Percentiles rank a stretch among this genome's conserved stretches.
phyloP scores from a whole-genome alignment of 2,888 invertebrate genomes.

The Mesochorus sp. region DNA sequence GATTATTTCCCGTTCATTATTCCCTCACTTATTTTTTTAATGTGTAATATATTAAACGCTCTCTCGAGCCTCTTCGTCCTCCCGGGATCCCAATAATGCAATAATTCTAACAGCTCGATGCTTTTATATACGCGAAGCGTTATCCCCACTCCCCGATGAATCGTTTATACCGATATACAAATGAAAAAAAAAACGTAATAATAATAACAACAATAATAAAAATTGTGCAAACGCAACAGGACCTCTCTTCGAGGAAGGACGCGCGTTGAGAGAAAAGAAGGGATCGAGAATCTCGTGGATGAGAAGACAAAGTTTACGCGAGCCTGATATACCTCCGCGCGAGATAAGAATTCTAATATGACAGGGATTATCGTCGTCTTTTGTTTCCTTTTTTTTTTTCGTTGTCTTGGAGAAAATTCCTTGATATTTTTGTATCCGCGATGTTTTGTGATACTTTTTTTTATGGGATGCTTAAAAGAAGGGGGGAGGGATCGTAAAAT shows the following conservation, averaged over 20 bases:
- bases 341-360: constrained; percentile 21
- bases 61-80: constrained; percentile 2
- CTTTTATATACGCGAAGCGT: constrained; percentile 47
- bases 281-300: neutral
- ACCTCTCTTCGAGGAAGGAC: constrained; percentile 44
- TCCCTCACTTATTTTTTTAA: neutral
- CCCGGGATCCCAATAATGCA: constrained; percentile 40
- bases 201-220: too few relatives aligned
- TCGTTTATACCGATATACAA: constrained; percentile 36
- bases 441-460: too few relatives aligned
- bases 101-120: constrained; percentile 39
- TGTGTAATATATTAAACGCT: neutral
- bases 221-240: constrained; percentile 38
- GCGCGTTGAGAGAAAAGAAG: neutral
- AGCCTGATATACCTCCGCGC: constrained; percentile 1
- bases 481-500: too few relatives aligned
- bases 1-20: neutral
- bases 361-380: neutral
- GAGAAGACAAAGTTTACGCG: constrained; percentile 13
- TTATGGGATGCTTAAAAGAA: too few relatives aligned
- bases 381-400: neutral
- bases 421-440: too few relatives aligned
- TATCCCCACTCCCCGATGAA: constrained; percentile 44
- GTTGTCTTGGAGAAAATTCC: neutral
- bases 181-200: too few relatives aligned